Evolutionary conservation across 2,888 invertebrate species (phyloP).

Genomic region (Halocaridina rubra): DNA sequence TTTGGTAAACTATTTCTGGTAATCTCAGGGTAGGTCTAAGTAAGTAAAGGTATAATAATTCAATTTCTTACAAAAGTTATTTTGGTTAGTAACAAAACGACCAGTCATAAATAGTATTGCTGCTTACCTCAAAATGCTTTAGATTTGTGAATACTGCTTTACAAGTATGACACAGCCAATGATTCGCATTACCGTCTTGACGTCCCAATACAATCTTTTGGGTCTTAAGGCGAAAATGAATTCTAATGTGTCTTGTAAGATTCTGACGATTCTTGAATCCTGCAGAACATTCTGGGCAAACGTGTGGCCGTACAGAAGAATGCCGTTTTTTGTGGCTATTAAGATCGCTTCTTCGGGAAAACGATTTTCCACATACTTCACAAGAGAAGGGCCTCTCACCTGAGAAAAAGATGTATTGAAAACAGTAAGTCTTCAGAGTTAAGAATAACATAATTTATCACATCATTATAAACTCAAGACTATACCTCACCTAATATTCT

Average conservation of each 20-base stretch:
- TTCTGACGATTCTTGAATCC: slow-evolving; percentile 54
- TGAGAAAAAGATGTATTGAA: slow-evolving; percentile 13
- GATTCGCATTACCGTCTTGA: no score
- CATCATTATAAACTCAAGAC: no score
- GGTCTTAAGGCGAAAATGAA: slow-evolving; percentile 42
- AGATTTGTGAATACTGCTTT: slow-evolving; percentile 48
- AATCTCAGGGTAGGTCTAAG: no score
- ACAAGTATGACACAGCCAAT: slow-evolving; percentile 51
- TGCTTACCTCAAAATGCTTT: slow-evolving; percentile 47
- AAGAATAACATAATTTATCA: no score
- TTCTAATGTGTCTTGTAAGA: slow-evolving; percentile 27
- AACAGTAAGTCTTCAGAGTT: no score
- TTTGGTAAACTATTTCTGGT: no score
- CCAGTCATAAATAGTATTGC: no score
- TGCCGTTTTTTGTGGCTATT: slow-evolving; percentile 53
- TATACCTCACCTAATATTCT: no score
- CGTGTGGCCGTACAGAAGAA: slow-evolving; percentile 43
- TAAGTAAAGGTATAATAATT: no score
- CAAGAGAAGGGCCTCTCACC: slow-evolving; percentile 55
- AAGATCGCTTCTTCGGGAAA: slow-evolving; percentile 53
- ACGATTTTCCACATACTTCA: slow-evolving; percentile 38
- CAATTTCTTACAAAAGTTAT: no score
- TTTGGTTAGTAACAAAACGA: no score
- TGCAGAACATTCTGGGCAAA: slow-evolving; percentile 40
- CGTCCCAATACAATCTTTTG: no score